Base-by-base conservation (phyloP, 1,140 invertebrate genomes). In the Melipona quadrifasciata region DNA sequence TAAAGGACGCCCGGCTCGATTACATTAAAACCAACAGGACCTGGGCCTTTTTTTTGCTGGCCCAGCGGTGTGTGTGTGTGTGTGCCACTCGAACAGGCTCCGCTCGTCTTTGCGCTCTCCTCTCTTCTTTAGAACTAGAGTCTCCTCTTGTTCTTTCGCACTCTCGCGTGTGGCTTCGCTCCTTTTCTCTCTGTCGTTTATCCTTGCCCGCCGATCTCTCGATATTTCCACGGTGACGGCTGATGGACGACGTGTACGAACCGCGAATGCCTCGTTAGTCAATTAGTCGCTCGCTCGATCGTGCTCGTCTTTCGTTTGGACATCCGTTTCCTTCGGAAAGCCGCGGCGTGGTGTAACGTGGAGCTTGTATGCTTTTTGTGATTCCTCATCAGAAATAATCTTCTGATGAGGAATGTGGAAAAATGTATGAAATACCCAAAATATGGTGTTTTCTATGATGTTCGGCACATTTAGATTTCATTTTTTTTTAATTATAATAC, bases 1-100 rank as follows among this genome's bases (percentile, higher is more conserved):
- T 89, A 89, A 87, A 86, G 57, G 78, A 70, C 72, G 75, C 61
- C 74, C 64, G 57, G 79, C 87, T 68, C 72, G 88, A 87, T 85
- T 87, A 70, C 75, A 87, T 81, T 82, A 76, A 84, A 89, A 80
- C 80, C 88, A 72, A 82, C 77, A 90, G 34, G 34, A 84, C 51
- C 39, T 47, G 8, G 39, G 39, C 39, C n/a, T n/a, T n/a, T n/a
- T n/a, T 58, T 34, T 51, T 16, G 1, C 24, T 57, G 21, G 31
- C 76, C n/a, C 78, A 84, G 61, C 72, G 16, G 71, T 67, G 34
- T 67, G n/a, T n/a, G n/a, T n/a, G n/a, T n/a, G n/a, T n/a, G n/a
- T n/a, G 47, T 67, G 55, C 80, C 55, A 55, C 67, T 85, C 51
- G 55, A 83, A 61, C 68, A 64, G 39, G 31, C 72, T 72, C 64